Evolutionary conservation across 2,113 vertebrate genomes (phyloP).

Genomic region (Condylura cristata): DNA sequence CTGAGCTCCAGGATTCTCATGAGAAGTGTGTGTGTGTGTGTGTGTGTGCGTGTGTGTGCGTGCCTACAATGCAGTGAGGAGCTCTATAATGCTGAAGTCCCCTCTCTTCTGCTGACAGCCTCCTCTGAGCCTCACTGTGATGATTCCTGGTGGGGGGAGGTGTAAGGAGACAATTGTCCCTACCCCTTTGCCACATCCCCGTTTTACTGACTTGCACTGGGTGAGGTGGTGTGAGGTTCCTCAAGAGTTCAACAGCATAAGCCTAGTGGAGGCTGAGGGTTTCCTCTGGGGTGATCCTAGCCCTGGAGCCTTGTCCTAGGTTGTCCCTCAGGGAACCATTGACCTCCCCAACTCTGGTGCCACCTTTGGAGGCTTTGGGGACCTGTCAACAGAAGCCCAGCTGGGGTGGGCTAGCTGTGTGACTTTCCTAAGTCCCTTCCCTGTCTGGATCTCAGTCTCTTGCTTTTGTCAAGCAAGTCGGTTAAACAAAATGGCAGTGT

Average conservation of each 20-base stretch:
- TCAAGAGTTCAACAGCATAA: not conserved
- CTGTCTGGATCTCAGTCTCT: slow-evolving; percentile 38
- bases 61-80: not conserved
- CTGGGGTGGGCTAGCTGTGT: not conserved
- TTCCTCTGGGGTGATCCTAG: not conserved
- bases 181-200: not conserved
- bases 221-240: not conserved
- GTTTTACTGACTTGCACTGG: not conserved
- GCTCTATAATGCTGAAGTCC: not conserved
- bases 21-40: not conserved
- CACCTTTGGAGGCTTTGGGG: not conserved
- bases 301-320: not conserved
- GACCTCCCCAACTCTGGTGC: not conserved
- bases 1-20: not conserved
- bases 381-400: not conserved
- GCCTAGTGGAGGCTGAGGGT: not conserved
- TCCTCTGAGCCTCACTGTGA: not conserved
- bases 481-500: not conserved
- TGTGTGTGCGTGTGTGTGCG: no score
- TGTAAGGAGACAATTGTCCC: not conserved
- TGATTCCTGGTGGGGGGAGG: not conserved
- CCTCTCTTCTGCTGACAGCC: not conserved
- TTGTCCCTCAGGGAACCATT: not conserved
- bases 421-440: not conserved
- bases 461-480: slow-evolving; percentile 44